Base-by-base conservation (phyloP, 1,140 invertebrate genomes). In the Brachionus koreanus region DNA sequence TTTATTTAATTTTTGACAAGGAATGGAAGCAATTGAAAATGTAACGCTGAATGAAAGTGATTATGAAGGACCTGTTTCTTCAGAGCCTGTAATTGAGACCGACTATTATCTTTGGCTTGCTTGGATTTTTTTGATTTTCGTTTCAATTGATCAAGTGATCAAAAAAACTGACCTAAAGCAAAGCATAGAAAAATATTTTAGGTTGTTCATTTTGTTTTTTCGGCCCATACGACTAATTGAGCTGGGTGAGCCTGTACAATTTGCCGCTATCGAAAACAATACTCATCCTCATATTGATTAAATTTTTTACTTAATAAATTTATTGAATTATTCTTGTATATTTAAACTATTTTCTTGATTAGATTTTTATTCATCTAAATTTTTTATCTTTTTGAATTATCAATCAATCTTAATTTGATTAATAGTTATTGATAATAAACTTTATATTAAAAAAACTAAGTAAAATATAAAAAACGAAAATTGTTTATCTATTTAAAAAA, bases 21-120 rank as follows among this genome's bases (percentile, higher is more conserved):
- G 57, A 16, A 33, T 82, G 16, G 19, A 42, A 82, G 35, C 6
- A 4, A 6, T 43, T 12, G 25, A 52, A 37, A 35, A 16, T 37
- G 37, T 82, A 10, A 65, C 9, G 3, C 1, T 82, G 7, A 35
- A 65, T 12, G 79, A 67, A 43, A 16, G 9, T 33, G 79, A 82
- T 35, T 65, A 37, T 10, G 37, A 65, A 65, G 79, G 79, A 19
- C 79, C 79, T 0, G 79, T 82, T 7, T n/a, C 79, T 10, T 67
- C 79, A 3, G 76, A n/a, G n/a, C 76, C 76, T 3, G 33, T 39
- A 1, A 37, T 61, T 3, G 76, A 37, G 7, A 19, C 33, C 10
- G 76, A 79, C 25, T 79, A 79, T 43, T 79, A 79, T 43, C 33
- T 79, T 23, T 65, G 35, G 49, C 9, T 79, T 1, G 46, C 76